Conservation (phyloP, 2,797 vertebrate species). For the Geotrypetes seraphini region DNA sequence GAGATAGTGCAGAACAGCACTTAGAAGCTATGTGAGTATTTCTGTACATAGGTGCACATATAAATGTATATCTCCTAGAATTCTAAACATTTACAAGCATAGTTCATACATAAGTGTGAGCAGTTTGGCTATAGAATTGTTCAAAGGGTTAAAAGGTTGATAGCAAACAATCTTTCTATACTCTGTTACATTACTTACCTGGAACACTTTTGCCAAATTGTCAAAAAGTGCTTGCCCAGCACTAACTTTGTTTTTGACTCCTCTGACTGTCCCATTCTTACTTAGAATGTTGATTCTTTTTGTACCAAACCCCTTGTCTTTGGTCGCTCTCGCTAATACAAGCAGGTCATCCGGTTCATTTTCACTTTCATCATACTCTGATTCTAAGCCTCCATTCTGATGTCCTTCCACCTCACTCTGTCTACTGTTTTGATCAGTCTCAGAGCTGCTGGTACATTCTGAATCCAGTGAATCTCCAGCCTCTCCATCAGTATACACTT, state of each 20-base stretch:
- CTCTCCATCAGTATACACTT: constrained; percentile 82
- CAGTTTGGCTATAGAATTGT: too few relatives aligned
- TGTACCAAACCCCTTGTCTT: constrained; percentile 70
- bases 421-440: constrained; percentile 70
- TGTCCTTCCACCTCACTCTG: constrained; percentile 64
- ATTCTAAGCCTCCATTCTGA: constrained; percentile 57
- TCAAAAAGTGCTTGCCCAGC: constrained; percentile 90
- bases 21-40: too few relatives aligned
- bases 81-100: too few relatives aligned
- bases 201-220: constrained; percentile 70
- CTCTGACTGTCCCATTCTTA: constrained; percentile 93
- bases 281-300: constrained; percentile 93
- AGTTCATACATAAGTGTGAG: neutral
- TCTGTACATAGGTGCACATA: too few relatives aligned
- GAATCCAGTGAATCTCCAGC: constrained; percentile 80
- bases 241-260: constrained; percentile 95
- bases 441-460: constrained; percentile 81
- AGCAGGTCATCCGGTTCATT: constrained; percentile 76
- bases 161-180: too few relatives aligned
- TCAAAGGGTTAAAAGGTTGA: rapidly evolving
- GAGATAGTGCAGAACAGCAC: too few relatives aligned
- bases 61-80: too few relatives aligned
- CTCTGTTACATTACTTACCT: constrained; percentile 59
- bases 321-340: constrained; percentile 68
- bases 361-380: constrained; percentile 70